Percentiles rank a stretch among this genome's conserved stretches.
Evolutionary conservation across 23 tunicate genomes (phyloP).

Genomic region (Botrylloides violaceus): DNA sequence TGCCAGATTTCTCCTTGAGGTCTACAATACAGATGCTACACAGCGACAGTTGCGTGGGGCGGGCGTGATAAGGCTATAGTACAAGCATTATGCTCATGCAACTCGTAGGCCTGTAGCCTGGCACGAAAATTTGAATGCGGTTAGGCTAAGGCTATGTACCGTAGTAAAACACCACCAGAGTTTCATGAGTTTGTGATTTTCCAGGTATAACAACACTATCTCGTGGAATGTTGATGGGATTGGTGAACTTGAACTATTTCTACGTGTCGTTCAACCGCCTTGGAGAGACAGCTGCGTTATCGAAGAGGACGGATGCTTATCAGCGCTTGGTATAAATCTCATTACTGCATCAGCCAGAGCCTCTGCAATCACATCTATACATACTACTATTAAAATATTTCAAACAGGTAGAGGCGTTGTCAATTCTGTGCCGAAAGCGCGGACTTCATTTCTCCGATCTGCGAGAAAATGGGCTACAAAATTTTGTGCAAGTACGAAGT

Average conservation of each 20-base stretch:
- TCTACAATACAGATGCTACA: too few species aligned
- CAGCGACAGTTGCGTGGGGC: too few species aligned
- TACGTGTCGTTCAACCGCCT: conserved; percentile 20
- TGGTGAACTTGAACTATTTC: conserved; percentile 33
- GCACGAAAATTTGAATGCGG: too few species aligned
- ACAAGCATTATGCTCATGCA: too few species aligned
- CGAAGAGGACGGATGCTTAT: not conserved
- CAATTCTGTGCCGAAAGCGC: conserved; percentile 37
- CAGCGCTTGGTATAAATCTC: not conserved
- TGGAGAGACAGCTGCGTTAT: conserved; percentile 16
- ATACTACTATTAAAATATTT: not conserved
- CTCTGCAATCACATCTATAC: not conserved
- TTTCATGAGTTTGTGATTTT: not conserved
- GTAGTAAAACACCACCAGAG: not conserved
- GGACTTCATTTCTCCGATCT: conserved; percentile 34
- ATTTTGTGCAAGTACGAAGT: too few species aligned
- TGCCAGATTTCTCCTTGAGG: not conserved
- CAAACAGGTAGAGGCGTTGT: conserved; percentile 20
- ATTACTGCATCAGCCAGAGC: not conserved
- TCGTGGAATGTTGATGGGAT: conserved; percentile 29
- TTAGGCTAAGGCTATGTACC: too few species aligned
- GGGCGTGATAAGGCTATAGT: too few species aligned
- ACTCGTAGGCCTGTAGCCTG: too few species aligned
- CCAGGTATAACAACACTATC: conserved; percentile 19
- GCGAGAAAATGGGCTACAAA: conserved; percentile 27